Base-by-base conservation (phyloP, 2,797 vertebrate genomes). In the Sebastes dallii region DNA sequence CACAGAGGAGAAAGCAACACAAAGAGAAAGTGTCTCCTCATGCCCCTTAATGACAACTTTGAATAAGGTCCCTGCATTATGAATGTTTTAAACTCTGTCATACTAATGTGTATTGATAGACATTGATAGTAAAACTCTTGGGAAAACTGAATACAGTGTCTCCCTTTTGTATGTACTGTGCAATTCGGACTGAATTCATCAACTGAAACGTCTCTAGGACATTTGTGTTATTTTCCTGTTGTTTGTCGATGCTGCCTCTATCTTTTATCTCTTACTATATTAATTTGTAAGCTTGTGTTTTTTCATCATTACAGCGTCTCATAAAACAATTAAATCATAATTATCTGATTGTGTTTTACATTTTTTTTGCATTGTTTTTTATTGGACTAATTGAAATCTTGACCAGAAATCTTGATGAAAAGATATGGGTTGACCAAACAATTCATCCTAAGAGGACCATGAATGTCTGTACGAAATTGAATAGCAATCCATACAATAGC, bases 1-100 rank as follows among this genome's bases (percentile, higher is more conserved):
- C 14, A 54, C n/a, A 59, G 1, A 1, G 5, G 1, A 34, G 34
- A 66, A 64, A 46, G 13, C 65, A 14, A 24, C 6, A 54, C 7
- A 3, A 46, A 61, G 5, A 69, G 7, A 13, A 69, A 39, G 25
- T 0, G 6, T 20, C 46, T 50, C 7, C 39, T 78, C 24, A 52
- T 78, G 69, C 6, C 32, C 14, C 70, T 80, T 18, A 62, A 82
- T 42, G 76, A 83, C 36, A 55, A 39, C 27, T 24, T 1, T 24
- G 75, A 64, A 80, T 34, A 13, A 36, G 27, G 24, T 29, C 20
- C 10, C 50, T 13, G 32, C 14, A 30, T 60, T 5, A 18, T 24
- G 9, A 66, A 42, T 24, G 2, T 55, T 22, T 58, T 58, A n/a
- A 54, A 54, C 0, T 20, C 30, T 22, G 36, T 64, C 50, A 58